A percentile compares a stretch with the other conserved stretches of the same genome.
Evolutionary conservation across 1,140 invertebrate genomes (phyloP).

Genomic region (Ceratina australensis): DNA sequence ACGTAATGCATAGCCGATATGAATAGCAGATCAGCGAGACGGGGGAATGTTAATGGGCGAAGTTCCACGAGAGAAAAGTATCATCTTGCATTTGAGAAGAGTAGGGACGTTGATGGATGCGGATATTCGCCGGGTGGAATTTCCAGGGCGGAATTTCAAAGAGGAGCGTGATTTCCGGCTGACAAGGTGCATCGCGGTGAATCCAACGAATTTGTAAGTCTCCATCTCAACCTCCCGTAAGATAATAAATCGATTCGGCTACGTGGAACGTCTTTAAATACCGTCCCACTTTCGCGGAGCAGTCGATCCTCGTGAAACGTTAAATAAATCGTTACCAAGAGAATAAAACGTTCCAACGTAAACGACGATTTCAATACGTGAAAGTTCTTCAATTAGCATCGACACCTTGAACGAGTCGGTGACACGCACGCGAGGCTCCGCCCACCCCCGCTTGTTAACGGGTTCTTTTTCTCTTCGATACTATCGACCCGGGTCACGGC

Average conservation of each 20-base stretch:
- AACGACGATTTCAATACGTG: not conserved
- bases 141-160: not conserved
- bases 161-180: conserved; percentile 1
- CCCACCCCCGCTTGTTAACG: conserved; percentile 23
- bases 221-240: not conserved
- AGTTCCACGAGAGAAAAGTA: no score
- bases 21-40: no score
- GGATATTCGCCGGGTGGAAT: not conserved
- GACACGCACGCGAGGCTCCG: not conserved
- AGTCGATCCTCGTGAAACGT: not conserved
- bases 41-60: no score
- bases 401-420: not conserved
- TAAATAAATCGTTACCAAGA: no score
- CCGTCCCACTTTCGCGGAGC: not conserved
- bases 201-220: conserved; percentile 18
- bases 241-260: conserved; percentile 21
- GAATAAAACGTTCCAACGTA: not conserved
- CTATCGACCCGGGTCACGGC: conserved; percentile 29
- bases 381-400: conserved; percentile 10
- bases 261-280: conserved; percentile 8
- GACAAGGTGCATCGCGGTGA: conserved; percentile 8
- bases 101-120: conserved; percentile 18
- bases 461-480: conserved; percentile 9
- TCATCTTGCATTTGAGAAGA: not conserved
- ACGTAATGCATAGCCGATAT: no score